Evolutionary conservation across 2,888 invertebrate species (phyloP).

Genomic region (Allolobophora icterica): DNA sequence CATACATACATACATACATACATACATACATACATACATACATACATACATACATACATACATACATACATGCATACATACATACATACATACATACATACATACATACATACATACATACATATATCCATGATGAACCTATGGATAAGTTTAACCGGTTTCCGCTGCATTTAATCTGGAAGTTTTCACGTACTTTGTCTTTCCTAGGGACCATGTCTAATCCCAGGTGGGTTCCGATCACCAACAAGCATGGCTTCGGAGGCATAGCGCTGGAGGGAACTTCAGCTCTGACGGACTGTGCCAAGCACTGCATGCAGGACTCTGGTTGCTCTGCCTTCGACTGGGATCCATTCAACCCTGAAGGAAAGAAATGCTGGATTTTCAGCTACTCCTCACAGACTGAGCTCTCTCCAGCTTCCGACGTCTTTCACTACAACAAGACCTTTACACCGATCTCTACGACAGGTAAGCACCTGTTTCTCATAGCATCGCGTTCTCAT

Average conservation of each 20-base stretch:
- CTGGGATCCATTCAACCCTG: not conserved
- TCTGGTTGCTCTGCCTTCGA: not conserved
- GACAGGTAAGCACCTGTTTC: not conserved
- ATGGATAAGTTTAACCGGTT: not conserved
- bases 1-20: too few species aligned
- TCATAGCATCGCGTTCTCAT: too few species aligned
- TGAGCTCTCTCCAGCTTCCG: not conserved
- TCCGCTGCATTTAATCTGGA: not conserved
- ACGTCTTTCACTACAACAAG: not conserved
- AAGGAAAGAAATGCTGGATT: not conserved
- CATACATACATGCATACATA: too few species aligned
- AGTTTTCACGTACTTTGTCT: not conserved
- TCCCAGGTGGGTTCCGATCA: not conserved
- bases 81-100: too few species aligned
- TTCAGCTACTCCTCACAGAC: not conserved
- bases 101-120: too few species aligned
- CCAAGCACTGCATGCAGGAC: not conserved
- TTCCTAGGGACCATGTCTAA: not conserved
- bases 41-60: too few species aligned
- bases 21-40: too few species aligned
- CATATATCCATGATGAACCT: not conserved
- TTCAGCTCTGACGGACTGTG: not conserved
- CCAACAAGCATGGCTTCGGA: not conserved
- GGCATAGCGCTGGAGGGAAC: not conserved
- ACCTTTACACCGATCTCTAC: not conserved